A percentile compares a stretch with the other conserved stretches of the same genome.
Conservation (phyloP, 2,888 invertebrate genomes). For the Lycaena phlaeas region DNA sequence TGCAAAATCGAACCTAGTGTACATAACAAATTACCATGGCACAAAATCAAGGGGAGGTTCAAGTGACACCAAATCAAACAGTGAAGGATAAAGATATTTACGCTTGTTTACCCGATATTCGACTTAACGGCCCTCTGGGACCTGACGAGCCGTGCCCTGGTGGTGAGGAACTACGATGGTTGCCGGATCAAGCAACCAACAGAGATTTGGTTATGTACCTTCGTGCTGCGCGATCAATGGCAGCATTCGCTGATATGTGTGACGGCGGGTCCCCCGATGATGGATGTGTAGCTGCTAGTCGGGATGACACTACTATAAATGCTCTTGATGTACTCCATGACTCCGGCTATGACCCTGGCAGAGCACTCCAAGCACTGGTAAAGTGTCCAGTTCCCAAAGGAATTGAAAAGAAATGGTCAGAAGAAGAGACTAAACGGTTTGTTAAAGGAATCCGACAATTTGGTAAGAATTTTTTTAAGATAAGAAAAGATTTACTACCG, state of each 20-base stretch:
- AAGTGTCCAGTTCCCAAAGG: constrained; percentile 98
- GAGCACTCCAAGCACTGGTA: constrained; percentile 95
- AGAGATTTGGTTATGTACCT: constrained; percentile 98
- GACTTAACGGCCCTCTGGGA: constrained; percentile 60
- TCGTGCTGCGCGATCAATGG: constrained; percentile 97
- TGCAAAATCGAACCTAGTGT: constrained; percentile 44
- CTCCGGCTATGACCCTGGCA: constrained; percentile 96
- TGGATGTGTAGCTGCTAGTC: constrained; percentile 95
- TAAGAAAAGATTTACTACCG: constrained; percentile 95
- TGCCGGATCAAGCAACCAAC: constrained; percentile 93
- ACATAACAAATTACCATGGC: constrained; percentile 62
- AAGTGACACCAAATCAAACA: constrained; percentile 67
- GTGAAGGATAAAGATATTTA: constrained; percentile 67
- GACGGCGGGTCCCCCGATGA: constrained; percentile 98
- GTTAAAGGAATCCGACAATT: constrained; percentile 98
- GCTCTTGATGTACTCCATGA: constrained; percentile 96
- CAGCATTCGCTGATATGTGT: constrained; percentile 99
- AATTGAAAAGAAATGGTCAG: constrained; percentile 98
- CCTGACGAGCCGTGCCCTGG: constrained; percentile 63
- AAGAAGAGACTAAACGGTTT: constrained; percentile 98
- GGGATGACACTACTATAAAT: constrained; percentile 98
- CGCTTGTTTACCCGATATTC: constrained; percentile 73
- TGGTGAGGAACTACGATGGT: constrained; percentile 94
- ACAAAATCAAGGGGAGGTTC: constrained; percentile 70
- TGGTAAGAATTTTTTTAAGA: constrained; percentile 99